Percentiles rank a stretch among this genome's conserved stretches.
phyloP scores from a whole-genome alignment of 2,888 invertebrate genomes.

The Nymphalis urticae region DNA sequence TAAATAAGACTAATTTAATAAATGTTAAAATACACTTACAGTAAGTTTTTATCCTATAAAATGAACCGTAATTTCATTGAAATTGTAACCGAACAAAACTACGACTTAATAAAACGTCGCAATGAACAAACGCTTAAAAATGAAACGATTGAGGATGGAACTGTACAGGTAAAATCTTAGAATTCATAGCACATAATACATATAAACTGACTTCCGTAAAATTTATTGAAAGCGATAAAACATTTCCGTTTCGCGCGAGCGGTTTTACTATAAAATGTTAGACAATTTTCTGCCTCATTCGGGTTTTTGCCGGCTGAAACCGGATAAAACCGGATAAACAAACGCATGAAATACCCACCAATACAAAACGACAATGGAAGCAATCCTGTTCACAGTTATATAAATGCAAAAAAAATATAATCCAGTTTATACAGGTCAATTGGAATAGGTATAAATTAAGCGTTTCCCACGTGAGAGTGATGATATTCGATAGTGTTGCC shows the following conservation, averaged over 20 bases:
- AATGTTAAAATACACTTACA: no score
- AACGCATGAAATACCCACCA: conserved; percentile 24
- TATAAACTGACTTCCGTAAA: conserved; percentile 38
- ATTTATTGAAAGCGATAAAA: conserved; percentile 42
- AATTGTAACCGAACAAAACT: no score
- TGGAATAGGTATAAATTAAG: neutral
- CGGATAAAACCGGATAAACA: conserved; percentile 29
- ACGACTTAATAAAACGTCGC: no score
- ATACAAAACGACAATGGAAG: conserved; percentile 23
- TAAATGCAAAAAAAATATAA: conserved; percentile 25
- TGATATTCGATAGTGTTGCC: neutral
- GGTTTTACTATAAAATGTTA: conserved; percentile 40
- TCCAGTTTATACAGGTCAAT: neutral
- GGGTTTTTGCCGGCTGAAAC: conserved; percentile 33
- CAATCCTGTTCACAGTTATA: conserved; percentile 22
- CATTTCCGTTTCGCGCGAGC: conserved; percentile 39
- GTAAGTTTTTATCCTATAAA: no score
- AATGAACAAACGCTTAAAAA: neutral
- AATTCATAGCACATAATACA: conserved; percentile 36
- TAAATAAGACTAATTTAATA: no score
- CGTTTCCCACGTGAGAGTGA: neutral
- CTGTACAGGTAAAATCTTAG: conserved; percentile 21
- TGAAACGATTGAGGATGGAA: conserved; percentile 16
- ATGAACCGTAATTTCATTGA: no score
- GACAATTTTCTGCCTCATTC: conserved; percentile 38